A percentile compares a stretch with the other conserved stretches of the same genome.
Evolutionary conservation across 2,113 vertebrate species (phyloP).

Genomic region (Melanerpes aurifrons): DNA sequence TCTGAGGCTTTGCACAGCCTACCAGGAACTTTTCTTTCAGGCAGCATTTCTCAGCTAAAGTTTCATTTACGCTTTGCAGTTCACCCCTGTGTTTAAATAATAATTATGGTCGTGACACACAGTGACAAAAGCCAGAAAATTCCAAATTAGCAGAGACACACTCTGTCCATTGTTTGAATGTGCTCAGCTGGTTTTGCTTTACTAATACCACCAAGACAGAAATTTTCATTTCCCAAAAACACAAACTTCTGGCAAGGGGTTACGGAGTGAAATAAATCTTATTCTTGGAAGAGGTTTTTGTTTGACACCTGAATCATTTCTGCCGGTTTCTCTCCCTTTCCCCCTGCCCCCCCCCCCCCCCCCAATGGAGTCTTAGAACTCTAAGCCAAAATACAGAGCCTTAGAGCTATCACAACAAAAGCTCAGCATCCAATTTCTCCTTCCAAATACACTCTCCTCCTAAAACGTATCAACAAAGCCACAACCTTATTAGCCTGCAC

Average conservation of each 20-base stretch:
- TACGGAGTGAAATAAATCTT: conserved; percentile 71
- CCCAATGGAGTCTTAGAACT: conserved; percentile 55
- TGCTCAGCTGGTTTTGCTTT: conserved; percentile 71
- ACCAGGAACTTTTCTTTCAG: neutral
- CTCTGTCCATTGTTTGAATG: conserved; percentile 56
- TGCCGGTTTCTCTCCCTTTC: conserved; percentile 26
- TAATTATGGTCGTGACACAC: conserved; percentile 25
- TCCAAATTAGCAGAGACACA: conserved; percentile 48
- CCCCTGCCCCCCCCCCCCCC: neutral
- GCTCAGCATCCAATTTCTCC: conserved; percentile 54
- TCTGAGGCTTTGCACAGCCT: neutral
- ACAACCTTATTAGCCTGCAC: neutral
- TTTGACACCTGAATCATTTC: conserved; percentile 73
- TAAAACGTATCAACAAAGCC: neutral
- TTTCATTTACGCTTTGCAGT: conserved; percentile 31
- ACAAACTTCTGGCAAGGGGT: conserved; percentile 63
- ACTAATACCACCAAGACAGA: conserved; percentile 64
- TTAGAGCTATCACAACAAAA: conserved; percentile 62
- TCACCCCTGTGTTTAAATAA: conserved; percentile 47
- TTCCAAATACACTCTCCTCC: conserved; percentile 31
- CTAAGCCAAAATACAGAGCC: conserved; percentile 32
- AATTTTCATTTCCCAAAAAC: conserved; percentile 58
- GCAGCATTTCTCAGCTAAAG: conserved; percentile 15
- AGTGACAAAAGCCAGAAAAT: conserved; percentile 67
- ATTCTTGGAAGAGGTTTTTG: conserved; percentile 71